These are phyloP conservation scores for Chunga burmeisteri DNA, from an alignment of 2,113 vertebrate genomes.

Conservation along the genomic window DNA sequence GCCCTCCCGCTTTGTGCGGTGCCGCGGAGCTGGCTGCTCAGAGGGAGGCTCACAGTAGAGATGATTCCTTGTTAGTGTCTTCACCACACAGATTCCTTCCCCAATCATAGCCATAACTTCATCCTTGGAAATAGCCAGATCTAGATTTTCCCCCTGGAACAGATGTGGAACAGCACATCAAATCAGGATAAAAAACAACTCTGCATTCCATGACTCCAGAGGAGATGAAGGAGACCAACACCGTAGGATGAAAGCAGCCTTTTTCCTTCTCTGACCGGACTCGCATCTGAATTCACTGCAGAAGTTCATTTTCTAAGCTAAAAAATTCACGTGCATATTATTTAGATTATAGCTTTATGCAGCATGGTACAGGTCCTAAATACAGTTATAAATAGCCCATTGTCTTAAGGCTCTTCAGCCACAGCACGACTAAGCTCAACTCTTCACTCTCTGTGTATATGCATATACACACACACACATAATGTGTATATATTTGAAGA, in stretches of 20 bases:
- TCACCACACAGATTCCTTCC: conserved; percentile 88
- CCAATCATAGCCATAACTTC: conserved; percentile 95
- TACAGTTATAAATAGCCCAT: neutral
- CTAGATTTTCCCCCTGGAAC: conserved; percentile 91
- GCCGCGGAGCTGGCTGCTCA: conserved; percentile 82
- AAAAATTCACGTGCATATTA: neutral
- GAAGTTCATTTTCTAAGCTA: neutral
- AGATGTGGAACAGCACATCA: neutral
- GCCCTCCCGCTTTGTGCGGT: conserved; percentile 80
- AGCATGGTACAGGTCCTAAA: too few species aligned
- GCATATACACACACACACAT: neutral
- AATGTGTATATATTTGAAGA: neutral
- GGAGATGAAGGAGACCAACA: neutral
- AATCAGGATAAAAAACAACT: neutral
- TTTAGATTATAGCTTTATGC: neutral
- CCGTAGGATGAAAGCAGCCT: neutral
- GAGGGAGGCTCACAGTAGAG: conserved; percentile 93
- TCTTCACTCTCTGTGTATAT: neutral
- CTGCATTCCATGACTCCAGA: neutral
- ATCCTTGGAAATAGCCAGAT: conserved; percentile 93
- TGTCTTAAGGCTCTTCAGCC: neutral
- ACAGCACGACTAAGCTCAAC: neutral
- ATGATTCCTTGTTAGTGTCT: conserved; percentile 92
- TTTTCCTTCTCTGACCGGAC: neutral
- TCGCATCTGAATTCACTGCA: neutral